phyloP scores from a whole-genome alignment of 30 jellyfish, hydroid and myxozoan genomes.

The Phacellophora camtschatica region DNA sequence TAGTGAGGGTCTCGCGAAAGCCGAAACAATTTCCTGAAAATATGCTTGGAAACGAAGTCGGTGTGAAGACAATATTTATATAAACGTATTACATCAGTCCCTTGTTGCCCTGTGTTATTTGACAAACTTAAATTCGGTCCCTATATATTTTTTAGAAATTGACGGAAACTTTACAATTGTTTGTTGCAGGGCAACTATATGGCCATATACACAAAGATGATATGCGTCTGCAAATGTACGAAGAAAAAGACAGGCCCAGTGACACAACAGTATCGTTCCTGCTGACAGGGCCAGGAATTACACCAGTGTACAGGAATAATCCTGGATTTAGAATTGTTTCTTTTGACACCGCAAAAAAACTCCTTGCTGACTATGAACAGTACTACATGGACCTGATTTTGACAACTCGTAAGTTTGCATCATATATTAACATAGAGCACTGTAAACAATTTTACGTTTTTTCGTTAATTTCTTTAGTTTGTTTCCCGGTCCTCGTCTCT shows the following conservation, averaged over 20 bases:
- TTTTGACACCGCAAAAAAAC: conserved; percentile 5
- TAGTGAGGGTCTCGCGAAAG: too few relatives aligned
- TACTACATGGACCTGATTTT: conserved; percentile 70
- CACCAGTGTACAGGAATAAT: conserved; percentile 77
- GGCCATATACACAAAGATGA: conserved; percentile 92
- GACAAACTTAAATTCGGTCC: too few relatives aligned
- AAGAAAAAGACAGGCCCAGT: background rate
- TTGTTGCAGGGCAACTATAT: conserved; percentile 68
- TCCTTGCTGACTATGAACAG: conserved; percentile 72
- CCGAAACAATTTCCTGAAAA: too few relatives aligned
- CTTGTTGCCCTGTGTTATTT: too few relatives aligned
- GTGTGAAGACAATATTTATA: background rate
- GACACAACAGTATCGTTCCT: conserved; percentile 22
- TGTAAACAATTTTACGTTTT: too few relatives aligned
- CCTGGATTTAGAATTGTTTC: conserved; percentile 88
- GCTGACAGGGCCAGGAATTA: conserved; percentile 75
- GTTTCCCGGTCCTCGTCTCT: too few relatives aligned
- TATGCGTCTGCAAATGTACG: conserved; percentile 40
- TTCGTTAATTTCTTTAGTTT: too few relatives aligned
- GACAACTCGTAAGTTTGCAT: conserved; percentile 87
- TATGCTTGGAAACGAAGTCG: too few relatives aligned
- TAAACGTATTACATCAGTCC: too few relatives aligned
- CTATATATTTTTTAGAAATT: too few relatives aligned
- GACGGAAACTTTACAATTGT: background rate
- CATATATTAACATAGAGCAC: too few relatives aligned